These are phyloP conservation scores for Eristalinus aeneus DNA, from an alignment of 2,888 invertebrate genomes.

Conservation along the genomic window DNA sequence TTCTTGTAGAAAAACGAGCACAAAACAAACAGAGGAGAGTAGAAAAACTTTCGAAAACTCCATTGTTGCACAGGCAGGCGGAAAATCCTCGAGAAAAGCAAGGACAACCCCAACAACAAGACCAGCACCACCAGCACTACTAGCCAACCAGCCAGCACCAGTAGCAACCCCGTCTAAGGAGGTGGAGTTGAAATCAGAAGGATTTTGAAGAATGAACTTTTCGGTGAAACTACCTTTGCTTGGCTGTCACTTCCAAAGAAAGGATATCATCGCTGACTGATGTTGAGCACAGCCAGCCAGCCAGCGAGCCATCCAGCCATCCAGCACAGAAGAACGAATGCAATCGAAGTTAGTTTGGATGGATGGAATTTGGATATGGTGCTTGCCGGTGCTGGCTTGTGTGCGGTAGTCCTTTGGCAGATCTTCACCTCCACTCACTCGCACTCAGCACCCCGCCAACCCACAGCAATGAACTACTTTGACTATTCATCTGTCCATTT, in stretches of 20 bases:
- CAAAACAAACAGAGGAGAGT: not conserved
- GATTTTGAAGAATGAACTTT: slow-evolving; percentile 43
- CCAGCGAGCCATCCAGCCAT: not conserved
- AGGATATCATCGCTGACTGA: slow-evolving; percentile 42
- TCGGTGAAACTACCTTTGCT: slow-evolving; percentile 52
- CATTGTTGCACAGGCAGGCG: slow-evolving; percentile 62
- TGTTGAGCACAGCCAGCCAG: slow-evolving; percentile 17
- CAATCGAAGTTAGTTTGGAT: slow-evolving; percentile 67
- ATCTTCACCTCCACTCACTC: not conserved
- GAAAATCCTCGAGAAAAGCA: slow-evolving; percentile 41
- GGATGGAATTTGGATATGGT: slow-evolving; percentile 66
- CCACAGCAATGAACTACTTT: slow-evolving; percentile 54
- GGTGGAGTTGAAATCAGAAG: not conserved
- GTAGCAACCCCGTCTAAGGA: too few relatives aligned
- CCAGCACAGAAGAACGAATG: slow-evolving; percentile 40
- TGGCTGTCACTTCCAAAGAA: slow-evolving; percentile 38
- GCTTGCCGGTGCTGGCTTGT: slow-evolving; percentile 52
- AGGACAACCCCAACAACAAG: not conserved
- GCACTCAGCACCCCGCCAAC: not conserved
- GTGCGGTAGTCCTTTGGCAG: slow-evolving; percentile 8
- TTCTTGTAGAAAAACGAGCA: not conserved
- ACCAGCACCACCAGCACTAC: not conserved
- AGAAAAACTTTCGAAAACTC: slow-evolving; percentile 57
- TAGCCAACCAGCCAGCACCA: slow-evolving; percentile 5
- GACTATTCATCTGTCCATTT: slow-evolving; percentile 70